A percentile compares a stretch with the other conserved stretches of the same genome.
Conservation (phyloP, 2,113 vertebrate genomes). For the Regulus satrapa region DNA sequence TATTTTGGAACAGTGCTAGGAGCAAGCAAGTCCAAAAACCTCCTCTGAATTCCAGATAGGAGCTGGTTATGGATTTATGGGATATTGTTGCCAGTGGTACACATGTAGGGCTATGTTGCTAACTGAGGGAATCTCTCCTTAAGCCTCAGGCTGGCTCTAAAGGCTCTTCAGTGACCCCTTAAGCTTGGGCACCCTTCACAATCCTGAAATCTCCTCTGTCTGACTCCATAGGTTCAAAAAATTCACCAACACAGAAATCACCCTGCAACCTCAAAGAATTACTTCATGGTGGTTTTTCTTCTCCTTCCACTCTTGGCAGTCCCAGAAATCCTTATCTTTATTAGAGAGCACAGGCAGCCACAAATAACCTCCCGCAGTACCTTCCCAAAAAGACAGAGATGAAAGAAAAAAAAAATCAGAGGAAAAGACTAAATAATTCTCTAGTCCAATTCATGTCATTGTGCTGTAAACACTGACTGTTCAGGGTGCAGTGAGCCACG, state of each 20-base stretch:
- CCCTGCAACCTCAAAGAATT: background rate
- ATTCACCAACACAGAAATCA: background rate
- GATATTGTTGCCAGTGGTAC: background rate
- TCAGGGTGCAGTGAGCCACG: background rate
- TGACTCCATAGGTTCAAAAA: background rate
- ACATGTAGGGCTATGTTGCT: fast-evolving
- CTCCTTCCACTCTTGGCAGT: background rate
- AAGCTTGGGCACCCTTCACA: background rate
- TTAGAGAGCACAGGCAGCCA: background rate
- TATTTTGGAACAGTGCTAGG: background rate
- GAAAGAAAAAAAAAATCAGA: background rate
- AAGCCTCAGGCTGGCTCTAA: background rate
- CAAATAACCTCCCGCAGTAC: background rate
- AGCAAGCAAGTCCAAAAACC: background rate
- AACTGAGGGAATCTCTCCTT: background rate
- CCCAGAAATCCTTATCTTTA: background rate
- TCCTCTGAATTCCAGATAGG: background rate
- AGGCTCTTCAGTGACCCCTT: background rate
- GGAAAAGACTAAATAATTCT: background rate
- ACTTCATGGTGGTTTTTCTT: background rate
- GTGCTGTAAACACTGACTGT: background rate
- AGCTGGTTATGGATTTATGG: background rate
- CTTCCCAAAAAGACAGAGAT: background rate
- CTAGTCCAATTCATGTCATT: background rate
- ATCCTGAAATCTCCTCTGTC: background rate